phyloP scores from a whole-genome alignment of 1,140 invertebrate genomes.

The Bombyx mandarina region DNA sequence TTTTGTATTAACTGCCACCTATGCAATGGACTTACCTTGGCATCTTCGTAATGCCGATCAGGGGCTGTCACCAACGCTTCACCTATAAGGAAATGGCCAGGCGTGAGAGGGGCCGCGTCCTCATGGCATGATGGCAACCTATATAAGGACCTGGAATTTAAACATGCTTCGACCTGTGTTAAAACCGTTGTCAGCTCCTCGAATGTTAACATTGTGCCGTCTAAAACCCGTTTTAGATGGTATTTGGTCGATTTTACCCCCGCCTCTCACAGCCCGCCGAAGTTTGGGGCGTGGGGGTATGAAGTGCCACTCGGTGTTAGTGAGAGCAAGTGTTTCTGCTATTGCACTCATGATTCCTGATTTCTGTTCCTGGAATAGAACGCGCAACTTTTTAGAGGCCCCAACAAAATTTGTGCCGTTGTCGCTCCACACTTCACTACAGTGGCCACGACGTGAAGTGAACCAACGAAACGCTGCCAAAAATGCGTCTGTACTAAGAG shows the following conservation, averaged over 20 bases:
- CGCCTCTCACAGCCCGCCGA: not conserved
- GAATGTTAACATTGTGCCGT: not conserved
- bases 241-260: constrained; percentile 1
- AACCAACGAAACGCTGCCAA: not conserved
- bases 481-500: constrained; percentile 1
- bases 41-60: not conserved
- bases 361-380: not conserved
- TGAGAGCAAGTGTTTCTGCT: not conserved
- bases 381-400: not conserved
- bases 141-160: not conserved
- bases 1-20: not conserved
- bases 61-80: not conserved
- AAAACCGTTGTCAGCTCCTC: not conserved
- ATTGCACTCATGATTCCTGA: not conserved
- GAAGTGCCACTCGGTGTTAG: not conserved
- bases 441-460: not conserved
- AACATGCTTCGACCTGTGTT: not conserved
- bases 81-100: constrained; percentile 1
- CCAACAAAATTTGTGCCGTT: not conserved
- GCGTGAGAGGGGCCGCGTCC: not conserved
- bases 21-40: not conserved
- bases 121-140: not conserved
- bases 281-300: not conserved
- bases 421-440: not conserved
- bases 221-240: not conserved